A percentile compares a stretch with the other conserved stretches of the same genome.
These are phyloP conservation scores for Cephalopachus bancanus DNA, from an alignment of 2,797 vertebrate genomes.

Conservation along the genomic window DNA sequence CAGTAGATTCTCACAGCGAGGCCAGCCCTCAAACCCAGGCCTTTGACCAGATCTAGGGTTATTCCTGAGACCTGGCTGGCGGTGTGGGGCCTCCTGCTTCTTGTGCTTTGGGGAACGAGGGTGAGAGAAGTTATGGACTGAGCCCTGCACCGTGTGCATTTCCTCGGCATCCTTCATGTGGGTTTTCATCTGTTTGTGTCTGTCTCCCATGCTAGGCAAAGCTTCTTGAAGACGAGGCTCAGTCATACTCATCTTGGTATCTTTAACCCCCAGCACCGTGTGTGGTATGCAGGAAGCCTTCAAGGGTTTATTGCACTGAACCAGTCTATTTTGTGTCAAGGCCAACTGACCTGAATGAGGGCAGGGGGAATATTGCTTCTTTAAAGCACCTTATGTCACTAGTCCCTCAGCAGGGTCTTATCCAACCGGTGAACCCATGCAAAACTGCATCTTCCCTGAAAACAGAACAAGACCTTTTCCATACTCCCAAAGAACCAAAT, in stretches of 20 bases:
- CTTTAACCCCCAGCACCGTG: neutral
- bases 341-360: neutral
- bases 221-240: neutral
- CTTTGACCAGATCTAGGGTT: neutral
- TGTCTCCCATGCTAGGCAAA: neutral
- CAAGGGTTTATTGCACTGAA: neutral
- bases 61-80: neutral
- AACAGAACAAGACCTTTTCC: neutral
- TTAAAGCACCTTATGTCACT: neutral
- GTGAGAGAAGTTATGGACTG: neutral
- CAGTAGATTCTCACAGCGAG: neutral
- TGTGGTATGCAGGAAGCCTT: neutral
- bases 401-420: neutral
- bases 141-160: neutral
- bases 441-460: neutral
- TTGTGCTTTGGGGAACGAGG: neutral
- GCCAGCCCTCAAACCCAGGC: neutral
- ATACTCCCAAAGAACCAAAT: too few relatives aligned
- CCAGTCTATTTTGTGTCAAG: neutral
- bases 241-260: neutral
- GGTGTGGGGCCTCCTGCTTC: neutral
- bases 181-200: neutral
- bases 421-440: neutral
- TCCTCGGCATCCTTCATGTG: neutral
- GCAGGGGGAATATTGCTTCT: neutral